Percentiles rank a stretch among this genome's conserved stretches.
Conservation (phyloP, 2,888 invertebrate species). For the Plagodis dolabraria region DNA sequence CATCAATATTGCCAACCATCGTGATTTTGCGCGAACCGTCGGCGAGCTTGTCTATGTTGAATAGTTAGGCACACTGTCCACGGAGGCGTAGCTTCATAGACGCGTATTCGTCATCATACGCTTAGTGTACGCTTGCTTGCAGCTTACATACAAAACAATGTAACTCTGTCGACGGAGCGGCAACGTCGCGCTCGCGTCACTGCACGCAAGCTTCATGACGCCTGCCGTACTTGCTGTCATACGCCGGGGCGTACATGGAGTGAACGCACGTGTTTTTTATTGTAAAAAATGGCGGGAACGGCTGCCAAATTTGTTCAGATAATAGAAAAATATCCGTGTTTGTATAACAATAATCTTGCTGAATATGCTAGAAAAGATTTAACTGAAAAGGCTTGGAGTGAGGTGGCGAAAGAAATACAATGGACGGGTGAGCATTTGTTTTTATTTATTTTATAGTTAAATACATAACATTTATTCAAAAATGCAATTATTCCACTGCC, state of each 20-base stretch:
- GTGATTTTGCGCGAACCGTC: too few relatives aligned
- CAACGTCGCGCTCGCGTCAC: too few relatives aligned
- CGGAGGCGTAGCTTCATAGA: too few relatives aligned
- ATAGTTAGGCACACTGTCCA: too few relatives aligned
- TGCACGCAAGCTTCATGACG: too few relatives aligned
- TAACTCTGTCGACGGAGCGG: background rate
- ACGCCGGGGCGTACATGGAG: constrained; percentile 17
- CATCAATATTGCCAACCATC: too few relatives aligned
- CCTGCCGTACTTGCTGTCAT: constrained; percentile 4
- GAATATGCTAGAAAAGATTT: too few relatives aligned
- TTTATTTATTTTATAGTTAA: constrained; percentile 12
- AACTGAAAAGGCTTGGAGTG: constrained; percentile 22
- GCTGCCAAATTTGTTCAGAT: constrained; percentile 23
- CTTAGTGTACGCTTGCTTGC: too few relatives aligned
- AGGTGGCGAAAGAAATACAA: constrained; percentile 20
- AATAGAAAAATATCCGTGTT: constrained; percentile 7
- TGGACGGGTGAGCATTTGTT: constrained; percentile 24
- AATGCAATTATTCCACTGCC: constrained; percentile 25
- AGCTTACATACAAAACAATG: constrained; percentile 1
- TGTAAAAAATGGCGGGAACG: constrained; percentile 14
- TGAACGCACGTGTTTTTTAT: constrained; percentile 18
- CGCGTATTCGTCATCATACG: too few relatives aligned
- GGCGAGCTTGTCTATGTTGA: too few relatives aligned
- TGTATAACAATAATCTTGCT: too few relatives aligned
- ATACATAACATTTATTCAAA: constrained; percentile 18